Evolutionary conservation across 2,797 vertebrate genomes (phyloP).

Genomic region (Merluccius polli): DNA sequence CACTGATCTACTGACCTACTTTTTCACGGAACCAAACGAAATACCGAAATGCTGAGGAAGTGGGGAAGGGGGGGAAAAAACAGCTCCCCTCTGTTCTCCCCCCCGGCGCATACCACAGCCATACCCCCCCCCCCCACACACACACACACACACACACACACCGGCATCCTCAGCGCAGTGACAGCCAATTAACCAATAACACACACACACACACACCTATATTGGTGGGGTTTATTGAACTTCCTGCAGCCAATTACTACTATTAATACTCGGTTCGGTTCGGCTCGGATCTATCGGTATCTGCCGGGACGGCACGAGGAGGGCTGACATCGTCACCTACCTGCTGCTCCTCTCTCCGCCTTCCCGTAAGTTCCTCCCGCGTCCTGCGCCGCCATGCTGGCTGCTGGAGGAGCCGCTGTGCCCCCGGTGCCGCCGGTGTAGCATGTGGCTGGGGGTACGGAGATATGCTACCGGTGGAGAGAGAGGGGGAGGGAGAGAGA

Average conservation of each 20-base stretch:
- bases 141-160: background rate
- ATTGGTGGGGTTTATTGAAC: background rate
- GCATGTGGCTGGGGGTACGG: conserved; percentile 44
- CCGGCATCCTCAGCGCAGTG: background rate
- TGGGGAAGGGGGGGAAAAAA: no score
- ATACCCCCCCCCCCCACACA: no score
- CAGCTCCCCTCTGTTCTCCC: conserved; percentile 7
- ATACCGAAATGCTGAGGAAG: background rate
- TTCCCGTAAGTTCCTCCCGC: conserved; percentile 37
- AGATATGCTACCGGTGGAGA: conserved; percentile 37
- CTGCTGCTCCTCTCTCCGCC: conserved; percentile 37
- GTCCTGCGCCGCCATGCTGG: conserved; percentile 58
- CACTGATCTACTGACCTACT: conserved; percentile 70
- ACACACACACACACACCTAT: background rate
- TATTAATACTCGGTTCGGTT: no score
- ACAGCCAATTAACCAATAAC: background rate
- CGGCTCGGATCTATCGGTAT: no score
- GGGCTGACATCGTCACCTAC: conserved; percentile 31
- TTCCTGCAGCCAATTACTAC: background rate
- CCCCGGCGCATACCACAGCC: background rate
- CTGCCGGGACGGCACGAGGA: no score
- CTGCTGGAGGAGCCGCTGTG: conserved; percentile 43
- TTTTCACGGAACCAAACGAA: conserved; percentile 18
- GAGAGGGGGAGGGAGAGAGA: conserved; percentile 29
- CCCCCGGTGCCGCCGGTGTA: conserved; percentile 31